Conservation (phyloP, 2,888 invertebrate genomes). For the Boloria euphrosyne region DNA sequence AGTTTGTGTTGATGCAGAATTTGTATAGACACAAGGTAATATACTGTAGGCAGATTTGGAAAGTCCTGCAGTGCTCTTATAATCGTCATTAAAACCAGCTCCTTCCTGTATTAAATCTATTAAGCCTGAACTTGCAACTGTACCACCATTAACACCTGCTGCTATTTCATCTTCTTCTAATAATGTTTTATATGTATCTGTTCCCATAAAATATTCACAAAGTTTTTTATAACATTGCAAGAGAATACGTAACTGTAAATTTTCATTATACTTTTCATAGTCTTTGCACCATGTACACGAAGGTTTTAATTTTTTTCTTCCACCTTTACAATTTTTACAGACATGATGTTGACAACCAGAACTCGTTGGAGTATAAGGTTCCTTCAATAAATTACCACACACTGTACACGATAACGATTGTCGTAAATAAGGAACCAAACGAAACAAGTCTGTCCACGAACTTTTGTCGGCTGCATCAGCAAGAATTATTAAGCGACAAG, state of each 20-base stretch:
- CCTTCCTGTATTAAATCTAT: constrained; percentile 91
- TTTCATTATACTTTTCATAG: constrained; percentile 91
- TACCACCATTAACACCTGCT: constrained; percentile 77
- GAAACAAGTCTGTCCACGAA: constrained; percentile 91
- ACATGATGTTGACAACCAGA: constrained; percentile 94
- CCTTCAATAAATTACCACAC: constrained; percentile 91
- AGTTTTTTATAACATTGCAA: constrained; percentile 94
- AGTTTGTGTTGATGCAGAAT: constrained; percentile 80
- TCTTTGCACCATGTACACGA: constrained; percentile 93
- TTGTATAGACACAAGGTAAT: constrained; percentile 87
- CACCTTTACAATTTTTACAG: constrained; percentile 91
- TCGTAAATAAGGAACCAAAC: constrained; percentile 91
- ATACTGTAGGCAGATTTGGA: constrained; percentile 89
- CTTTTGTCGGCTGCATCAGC: constrained; percentile 87
- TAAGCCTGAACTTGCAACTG: constrained; percentile 82
- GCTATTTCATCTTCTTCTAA: constrained; percentile 78
- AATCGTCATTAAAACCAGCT: constrained; percentile 88
- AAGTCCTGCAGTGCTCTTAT: constrained; percentile 87
- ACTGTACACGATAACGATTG: constrained; percentile 95
- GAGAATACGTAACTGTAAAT: constrained; percentile 89
- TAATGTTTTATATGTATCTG: constrained; percentile 86
- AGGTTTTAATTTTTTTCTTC: constrained; percentile 92
- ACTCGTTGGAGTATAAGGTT: constrained; percentile 90
- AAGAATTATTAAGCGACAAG: constrained; percentile 89
- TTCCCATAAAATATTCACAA: constrained; percentile 90